phyloP scores from a whole-genome alignment of 2,797 vertebrate species.

The Hypotaenidia okinawae region DNA sequence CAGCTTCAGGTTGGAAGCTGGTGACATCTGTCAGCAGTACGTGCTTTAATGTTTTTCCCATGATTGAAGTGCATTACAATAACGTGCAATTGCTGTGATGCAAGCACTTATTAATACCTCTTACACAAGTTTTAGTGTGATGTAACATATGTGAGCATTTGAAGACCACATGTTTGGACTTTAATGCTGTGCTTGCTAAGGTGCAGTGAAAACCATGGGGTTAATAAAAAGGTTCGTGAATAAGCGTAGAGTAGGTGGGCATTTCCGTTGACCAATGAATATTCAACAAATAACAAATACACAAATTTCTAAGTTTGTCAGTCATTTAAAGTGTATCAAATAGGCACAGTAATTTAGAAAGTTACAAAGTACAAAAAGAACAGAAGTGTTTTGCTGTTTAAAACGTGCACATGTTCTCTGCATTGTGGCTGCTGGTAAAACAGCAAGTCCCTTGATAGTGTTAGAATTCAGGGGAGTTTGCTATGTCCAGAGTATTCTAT shows the following conservation, averaged over 20 bases:
- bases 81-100: neutral
- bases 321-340: neutral
- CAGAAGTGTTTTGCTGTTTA: neutral
- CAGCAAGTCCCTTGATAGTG: neutral
- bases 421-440: neutral
- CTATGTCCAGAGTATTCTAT: neutral
- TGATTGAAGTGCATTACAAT: neutral
- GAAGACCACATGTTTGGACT: neutral
- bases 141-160: neutral
- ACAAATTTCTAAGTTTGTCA: neutral
- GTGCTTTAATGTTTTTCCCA: neutral
- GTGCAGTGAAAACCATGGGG: neutral
- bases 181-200: neutral
- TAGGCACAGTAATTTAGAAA: neutral
- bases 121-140: neutral
- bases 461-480: neutral
- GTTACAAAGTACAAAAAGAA: neutral
- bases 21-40: neutral
- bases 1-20: neutral
- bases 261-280: neutral
- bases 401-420: neutral
- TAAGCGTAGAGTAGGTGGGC: neutral
- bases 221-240: neutral
- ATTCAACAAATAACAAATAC: neutral
- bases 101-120: neutral